phyloP scores from a whole-genome alignment of 92 coral and sea anemone genomes.

The Blastomussa wellsi region DNA sequence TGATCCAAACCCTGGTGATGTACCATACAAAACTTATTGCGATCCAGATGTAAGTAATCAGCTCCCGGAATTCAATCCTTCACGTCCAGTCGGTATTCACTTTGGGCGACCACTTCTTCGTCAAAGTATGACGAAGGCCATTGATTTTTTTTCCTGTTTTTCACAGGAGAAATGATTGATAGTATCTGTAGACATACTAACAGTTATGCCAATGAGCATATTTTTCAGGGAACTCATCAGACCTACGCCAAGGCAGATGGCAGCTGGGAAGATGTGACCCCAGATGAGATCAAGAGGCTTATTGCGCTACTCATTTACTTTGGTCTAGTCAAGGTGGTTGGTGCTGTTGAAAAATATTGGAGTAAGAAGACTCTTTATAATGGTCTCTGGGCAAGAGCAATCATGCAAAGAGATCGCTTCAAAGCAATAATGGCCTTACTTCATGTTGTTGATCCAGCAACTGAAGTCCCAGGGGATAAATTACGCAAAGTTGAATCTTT shows the following conservation, averaged over 20 bases:
- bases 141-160: conserved; percentile 65
- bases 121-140: conserved; percentile 55
- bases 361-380: conserved; percentile 67
- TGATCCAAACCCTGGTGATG: neutral
- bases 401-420: conserved; percentile 40
- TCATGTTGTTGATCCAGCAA: conserved; percentile 64
- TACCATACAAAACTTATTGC: neutral
- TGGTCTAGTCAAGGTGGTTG: conserved; percentile 62
- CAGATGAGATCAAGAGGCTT: conserved; percentile 54
- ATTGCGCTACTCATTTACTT: conserved; percentile 66
- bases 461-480: conserved; percentile 52
- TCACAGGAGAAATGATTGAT: conserved; percentile 53
- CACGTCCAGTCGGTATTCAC: conserved; percentile 61
- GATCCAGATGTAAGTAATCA: conserved; percentile 47
- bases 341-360: conserved; percentile 55
- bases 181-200: conserved; percentile 48
- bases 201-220: conserved; percentile 60
- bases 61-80: conserved; percentile 58
- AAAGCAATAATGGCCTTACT: conserved; percentile 68
- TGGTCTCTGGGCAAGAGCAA: conserved; percentile 76
- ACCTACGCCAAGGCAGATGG: conserved; percentile 57
- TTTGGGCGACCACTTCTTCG: conserved; percentile 43
- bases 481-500: conserved; percentile 55
- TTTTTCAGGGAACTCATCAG: conserved; percentile 41
- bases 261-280: conserved; percentile 58